Conservation (phyloP, 2,113 vertebrate genomes). For the Grammatotria lemairii region DNA sequence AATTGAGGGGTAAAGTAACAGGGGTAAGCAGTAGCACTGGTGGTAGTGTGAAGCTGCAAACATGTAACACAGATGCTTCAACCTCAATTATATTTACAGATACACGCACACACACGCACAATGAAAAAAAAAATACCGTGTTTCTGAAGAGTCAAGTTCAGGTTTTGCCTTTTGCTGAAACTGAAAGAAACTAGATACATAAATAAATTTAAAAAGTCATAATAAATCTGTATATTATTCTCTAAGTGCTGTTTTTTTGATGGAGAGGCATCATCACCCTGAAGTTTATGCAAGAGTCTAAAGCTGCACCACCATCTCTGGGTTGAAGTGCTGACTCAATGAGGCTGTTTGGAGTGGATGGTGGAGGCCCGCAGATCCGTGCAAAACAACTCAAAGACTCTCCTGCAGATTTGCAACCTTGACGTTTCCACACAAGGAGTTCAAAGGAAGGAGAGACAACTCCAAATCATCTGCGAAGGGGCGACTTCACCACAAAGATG, state of each 20-base stretch:
- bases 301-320: neutral
- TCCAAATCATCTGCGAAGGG: neutral
- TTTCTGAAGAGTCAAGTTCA: neutral
- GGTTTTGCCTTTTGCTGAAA: neutral
- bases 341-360: neutral
- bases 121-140: neutral
- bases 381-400: neutral
- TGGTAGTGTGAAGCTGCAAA: neutral
- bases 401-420: neutral
- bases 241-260: slow-evolving; percentile 26
- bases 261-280: slow-evolving; percentile 37
- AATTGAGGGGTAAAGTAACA: neutral
- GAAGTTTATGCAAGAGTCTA: slow-evolving; percentile 1
- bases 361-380: neutral
- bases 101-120: neutral
- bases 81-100: slow-evolving; percentile 1
- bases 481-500: neutral
- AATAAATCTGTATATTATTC: slow-evolving; percentile 29
- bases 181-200: slow-evolving; percentile 29
- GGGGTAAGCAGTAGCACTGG: neutral
- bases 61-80: neutral
- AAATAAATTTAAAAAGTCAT: slow-evolving; percentile 46
- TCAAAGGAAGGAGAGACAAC: neutral
- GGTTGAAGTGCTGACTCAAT: neutral
- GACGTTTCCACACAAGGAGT: neutral